phyloP scores from a whole-genome alignment of 2,113 vertebrate genomes.

The Ailurus styani region DNA sequence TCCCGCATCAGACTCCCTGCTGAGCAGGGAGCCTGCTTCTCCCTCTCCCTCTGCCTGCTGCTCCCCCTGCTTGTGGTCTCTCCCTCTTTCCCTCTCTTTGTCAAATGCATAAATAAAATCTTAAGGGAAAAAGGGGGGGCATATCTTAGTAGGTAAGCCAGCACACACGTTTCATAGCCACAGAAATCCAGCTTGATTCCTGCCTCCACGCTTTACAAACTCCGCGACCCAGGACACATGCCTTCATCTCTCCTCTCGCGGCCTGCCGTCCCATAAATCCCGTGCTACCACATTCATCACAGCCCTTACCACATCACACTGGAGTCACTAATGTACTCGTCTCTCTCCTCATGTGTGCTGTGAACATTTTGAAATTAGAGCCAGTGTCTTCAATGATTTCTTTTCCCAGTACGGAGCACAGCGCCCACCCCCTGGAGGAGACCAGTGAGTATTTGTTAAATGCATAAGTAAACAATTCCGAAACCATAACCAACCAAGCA shows the following conservation, averaged over 20 bases:
- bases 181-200: not conserved
- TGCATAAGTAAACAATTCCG: not conserved
- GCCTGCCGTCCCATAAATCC: not conserved
- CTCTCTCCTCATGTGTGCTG: not conserved
- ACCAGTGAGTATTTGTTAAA: not conserved
- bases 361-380: not conserved
- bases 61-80: too few species aligned
- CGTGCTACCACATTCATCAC: not conserved
- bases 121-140: not conserved
- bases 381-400: not conserved
- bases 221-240: not conserved
- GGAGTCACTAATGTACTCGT: not conserved
- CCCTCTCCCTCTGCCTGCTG: too few species aligned
- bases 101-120: too few species aligned
- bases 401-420: not conserved
- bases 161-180: not conserved
- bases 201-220: not conserved
- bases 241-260: not conserved
- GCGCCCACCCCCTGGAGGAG: not conserved
- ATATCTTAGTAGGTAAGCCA: not conserved
- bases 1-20: rapidly evolving
- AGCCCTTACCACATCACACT: not conserved
- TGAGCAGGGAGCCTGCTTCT: too few species aligned
- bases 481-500: not conserved
- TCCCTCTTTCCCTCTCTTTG: too few species aligned